Percentiles rank a stretch among this genome's conserved stretches.
phyloP scores from a whole-genome alignment of 2,888 invertebrate genomes.

The Proisotoma minuta region DNA sequence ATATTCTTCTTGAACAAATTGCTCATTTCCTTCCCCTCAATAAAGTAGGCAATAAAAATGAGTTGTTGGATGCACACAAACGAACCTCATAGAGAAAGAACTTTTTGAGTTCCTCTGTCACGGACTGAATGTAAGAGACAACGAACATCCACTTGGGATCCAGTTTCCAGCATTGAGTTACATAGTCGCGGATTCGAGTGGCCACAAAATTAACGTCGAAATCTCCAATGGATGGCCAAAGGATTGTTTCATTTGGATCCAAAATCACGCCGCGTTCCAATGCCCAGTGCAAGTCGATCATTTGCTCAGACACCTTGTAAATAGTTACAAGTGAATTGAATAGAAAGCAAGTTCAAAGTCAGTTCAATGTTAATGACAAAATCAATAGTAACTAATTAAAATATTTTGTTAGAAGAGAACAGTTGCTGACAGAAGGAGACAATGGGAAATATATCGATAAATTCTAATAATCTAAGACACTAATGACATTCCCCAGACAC shows the following conservation, averaged over 20 bases:
- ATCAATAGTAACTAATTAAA: no score
- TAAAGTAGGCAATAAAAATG: no score
- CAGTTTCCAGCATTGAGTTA: slow-evolving; percentile 37
- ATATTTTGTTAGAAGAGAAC: no score
- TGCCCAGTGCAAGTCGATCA: slow-evolving; percentile 25
- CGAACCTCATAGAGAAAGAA: slow-evolving; percentile 32
- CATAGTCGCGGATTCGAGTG: slow-evolving; percentile 39
- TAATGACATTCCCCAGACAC: no score
- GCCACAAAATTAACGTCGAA: slow-evolving; percentile 29
- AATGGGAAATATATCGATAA: no score
- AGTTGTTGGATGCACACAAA: background rate
- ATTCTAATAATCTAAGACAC: no score
- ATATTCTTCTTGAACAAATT: background rate
- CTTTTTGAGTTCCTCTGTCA: slow-evolving; percentile 31
- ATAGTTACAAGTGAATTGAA: no score
- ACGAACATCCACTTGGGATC: slow-evolving; percentile 37
- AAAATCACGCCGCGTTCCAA: slow-evolving; percentile 12
- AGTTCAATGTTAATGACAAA: no score
- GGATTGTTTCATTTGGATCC: slow-evolving; percentile 29
- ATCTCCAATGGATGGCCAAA: slow-evolving; percentile 38
- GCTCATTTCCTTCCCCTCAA: background rate
- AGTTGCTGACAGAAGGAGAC: no score
- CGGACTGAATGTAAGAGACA: slow-evolving; percentile 29
- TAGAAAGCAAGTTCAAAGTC: no score
- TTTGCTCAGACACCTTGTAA: slow-evolving; percentile 8